Conservation (phyloP, 2,113 vertebrate species). For the Lycaon pictus region DNA sequence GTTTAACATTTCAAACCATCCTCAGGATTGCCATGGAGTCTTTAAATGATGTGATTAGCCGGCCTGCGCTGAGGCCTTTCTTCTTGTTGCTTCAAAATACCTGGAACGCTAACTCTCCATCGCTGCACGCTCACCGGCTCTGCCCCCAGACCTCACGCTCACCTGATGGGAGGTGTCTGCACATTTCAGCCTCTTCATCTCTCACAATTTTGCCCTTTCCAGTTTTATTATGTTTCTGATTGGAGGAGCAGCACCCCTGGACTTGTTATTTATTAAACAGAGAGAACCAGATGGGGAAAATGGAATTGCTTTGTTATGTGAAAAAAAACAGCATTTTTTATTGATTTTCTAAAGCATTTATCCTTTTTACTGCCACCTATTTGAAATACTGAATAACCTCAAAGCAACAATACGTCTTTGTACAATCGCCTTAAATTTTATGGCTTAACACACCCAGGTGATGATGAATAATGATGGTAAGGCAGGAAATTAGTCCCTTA, state of each 20-base stretch:
- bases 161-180: neutral
- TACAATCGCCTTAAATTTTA: neutral
- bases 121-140: neutral
- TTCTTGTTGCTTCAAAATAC: neutral
- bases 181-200: no score
- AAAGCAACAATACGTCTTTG: neutral
- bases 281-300: neutral
- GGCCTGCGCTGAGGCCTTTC: neutral
- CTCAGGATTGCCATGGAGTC: neutral
- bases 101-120: rapidly evolving
- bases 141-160: neutral
- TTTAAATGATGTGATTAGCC: neutral
- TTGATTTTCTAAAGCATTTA: neutral
- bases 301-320: neutral
- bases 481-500: neutral
- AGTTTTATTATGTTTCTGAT: no score
- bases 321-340: neutral
- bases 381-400: neutral
- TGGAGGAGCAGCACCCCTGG: no score
- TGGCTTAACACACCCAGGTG: neutral
- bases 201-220: no score
- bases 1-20: no score
- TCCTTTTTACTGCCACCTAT: neutral
- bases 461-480: neutral
- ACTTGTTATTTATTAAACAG: constrained; percentile 33